Base-by-base conservation (phyloP, 2,797 vertebrate species). In the Malurus splendens region DNA sequence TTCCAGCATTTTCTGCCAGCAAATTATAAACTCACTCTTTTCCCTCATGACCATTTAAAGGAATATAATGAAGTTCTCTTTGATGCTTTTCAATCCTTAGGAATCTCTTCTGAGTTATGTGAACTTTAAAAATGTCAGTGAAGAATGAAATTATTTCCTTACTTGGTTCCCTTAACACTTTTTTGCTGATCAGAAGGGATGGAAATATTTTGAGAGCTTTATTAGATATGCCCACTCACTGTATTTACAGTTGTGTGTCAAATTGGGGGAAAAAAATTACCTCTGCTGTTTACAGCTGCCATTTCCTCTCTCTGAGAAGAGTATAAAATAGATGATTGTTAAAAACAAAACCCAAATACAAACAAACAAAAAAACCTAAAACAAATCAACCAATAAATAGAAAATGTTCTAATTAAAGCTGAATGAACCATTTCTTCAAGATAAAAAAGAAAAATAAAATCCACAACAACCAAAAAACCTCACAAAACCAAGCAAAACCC, bases 121-220 rank as follows among this genome's bases (percentile, higher is more conserved):
- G 71, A 91, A 80, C 82, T 92, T 90, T 91, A 56, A 68, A 92
- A 90, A 86, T 70, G 68, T 72, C 72, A 82, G 78, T 47, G 56
- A 95, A 93, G 51, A 55, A 76, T 51, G 74, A 79, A 90, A 41
- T 80, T 25, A 89, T 89, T 87, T 88, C 15, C 15, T 64, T 19
- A 6, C 28, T 71, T 72, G 2, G 2, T 67, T 90, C 56, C 44
- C 52, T 61, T 74, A 87, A 30, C 24, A 52, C 2, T 38, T 73
- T 79, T 85, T 91, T 67, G 24, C 39, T 65, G 48, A 91, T 64
- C 23, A 20, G 50, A 65, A 86, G 74, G 48, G 25, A 38, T 15
- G 6, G 20, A 65, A 91, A 57, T 12, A 66, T 59, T 68, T 80
- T 76, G 84, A 60, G 38, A 47, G 32, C n/a, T 59, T 74, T 91